These are phyloP conservation scores for Drosophila auraria DNA, from an alignment of 1,140 invertebrate genomes.

Conservation along the genomic window DNA sequence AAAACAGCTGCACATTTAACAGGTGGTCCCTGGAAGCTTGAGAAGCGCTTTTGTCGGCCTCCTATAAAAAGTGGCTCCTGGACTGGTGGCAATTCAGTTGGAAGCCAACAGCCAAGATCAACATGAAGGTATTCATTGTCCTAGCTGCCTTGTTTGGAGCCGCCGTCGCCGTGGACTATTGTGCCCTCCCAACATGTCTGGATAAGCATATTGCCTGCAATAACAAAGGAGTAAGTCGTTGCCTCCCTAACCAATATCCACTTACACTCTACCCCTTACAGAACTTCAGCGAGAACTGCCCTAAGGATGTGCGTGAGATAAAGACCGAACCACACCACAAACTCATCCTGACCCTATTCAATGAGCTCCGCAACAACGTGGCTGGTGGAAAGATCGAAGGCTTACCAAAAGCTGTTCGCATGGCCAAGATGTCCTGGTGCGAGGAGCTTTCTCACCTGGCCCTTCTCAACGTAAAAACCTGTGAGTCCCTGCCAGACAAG, in stretches of 20 bases:
- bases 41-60: not conserved
- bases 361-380: constrained; percentile 65
- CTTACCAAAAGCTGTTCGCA: constrained; percentile 56
- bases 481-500: constrained; percentile 64
- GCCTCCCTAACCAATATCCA: not conserved
- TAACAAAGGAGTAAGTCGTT: constrained; percentile 67
- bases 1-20: constrained; percentile 4
- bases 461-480: constrained; percentile 57
- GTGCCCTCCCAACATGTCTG: constrained; percentile 66
- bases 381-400: constrained; percentile 57
- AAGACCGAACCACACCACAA: constrained; percentile 53
- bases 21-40: not conserved
- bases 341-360: constrained; percentile 58
- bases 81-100: constrained; percentile 4
- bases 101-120: not conserved
- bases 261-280: not conserved
- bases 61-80: not conserved
- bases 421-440: constrained; percentile 77
- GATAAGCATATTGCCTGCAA: constrained; percentile 73
- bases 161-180: constrained; percentile 36
- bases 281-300: constrained; percentile 64
- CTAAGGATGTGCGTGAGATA: constrained; percentile 51
- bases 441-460: constrained; percentile 64
- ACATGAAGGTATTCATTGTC: constrained; percentile 5
- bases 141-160: not conserved